These are phyloP conservation scores for Pygoscelis antarcticus DNA, from an alignment of 2,113 vertebrate genomes.

Conservation along the genomic window DNA sequence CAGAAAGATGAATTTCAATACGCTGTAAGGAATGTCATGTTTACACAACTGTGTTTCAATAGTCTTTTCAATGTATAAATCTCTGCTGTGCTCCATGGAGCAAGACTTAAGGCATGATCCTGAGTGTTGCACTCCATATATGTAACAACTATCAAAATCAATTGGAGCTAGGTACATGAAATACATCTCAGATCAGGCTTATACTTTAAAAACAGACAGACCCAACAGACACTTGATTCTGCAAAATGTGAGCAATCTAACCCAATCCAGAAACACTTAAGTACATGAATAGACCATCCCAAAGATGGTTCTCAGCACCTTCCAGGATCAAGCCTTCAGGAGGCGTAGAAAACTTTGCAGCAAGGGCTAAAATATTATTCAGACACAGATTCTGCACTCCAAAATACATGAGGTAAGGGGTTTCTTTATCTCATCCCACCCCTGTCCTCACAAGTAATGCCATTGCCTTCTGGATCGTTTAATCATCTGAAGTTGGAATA, in stretches of 20 bases:
- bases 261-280: background rate
- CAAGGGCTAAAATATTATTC: background rate
- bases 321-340: background rate
- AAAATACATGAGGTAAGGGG: background rate
- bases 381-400: background rate
- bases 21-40: background rate
- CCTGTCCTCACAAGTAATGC: background rate
- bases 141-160: background rate
- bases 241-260: background rate
- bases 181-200: background rate
- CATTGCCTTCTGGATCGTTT: background rate
- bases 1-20: background rate
- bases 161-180: background rate
- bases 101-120: background rate
- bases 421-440: background rate
- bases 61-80: background rate
- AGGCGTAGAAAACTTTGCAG: background rate
- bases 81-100: background rate
- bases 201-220: background rate
- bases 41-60: background rate
- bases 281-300: background rate
- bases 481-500: background rate
- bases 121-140: background rate
- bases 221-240: background rate
- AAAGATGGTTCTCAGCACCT: background rate